A percentile compares a stretch with the other conserved stretches of the same genome.
Evolutionary conservation across 2,113 vertebrate species (phyloP).

Genomic region (Eleginops maclovinus): DNA sequence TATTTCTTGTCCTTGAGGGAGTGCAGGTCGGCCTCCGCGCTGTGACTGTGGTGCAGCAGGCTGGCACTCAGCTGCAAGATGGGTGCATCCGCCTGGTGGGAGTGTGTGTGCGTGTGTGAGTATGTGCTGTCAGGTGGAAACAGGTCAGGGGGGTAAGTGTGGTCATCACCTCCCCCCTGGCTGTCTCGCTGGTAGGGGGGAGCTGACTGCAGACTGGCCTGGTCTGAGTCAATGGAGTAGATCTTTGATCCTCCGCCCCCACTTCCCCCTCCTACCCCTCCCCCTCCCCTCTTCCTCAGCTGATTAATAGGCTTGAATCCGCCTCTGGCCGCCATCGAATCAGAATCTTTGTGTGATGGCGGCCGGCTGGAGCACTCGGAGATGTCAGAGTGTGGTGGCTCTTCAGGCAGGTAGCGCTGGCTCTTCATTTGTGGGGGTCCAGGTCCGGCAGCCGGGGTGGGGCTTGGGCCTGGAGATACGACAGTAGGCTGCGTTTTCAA

Average conservation of each 20-base stretch:
- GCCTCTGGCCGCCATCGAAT: conserved; percentile 79
- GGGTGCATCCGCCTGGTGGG: conserved; percentile 78
- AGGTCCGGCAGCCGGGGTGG: conserved; percentile 71
- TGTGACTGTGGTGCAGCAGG: conserved; percentile 86
- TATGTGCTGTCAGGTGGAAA: conserved; percentile 89
- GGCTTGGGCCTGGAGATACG: conserved; percentile 58
- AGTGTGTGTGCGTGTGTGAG: conserved; percentile 83
- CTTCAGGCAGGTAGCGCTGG: conserved; percentile 93
- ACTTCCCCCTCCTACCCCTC: conserved; percentile 55
- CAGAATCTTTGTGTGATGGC: conserved; percentile 88
- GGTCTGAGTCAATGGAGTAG: conserved; percentile 94
- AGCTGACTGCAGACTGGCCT: conserved; percentile 88
- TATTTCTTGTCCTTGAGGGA: conserved; percentile 93
- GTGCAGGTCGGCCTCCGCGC: conserved; percentile 86
- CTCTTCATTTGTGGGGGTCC: conserved; percentile 87
- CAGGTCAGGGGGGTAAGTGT: conserved; percentile 85
- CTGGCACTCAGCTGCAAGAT: conserved; percentile 88
- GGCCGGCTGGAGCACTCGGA: conserved; percentile 93
- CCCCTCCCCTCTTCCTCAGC: conserved; percentile 75
- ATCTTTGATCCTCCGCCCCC: conserved; percentile 83
- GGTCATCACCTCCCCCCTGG: conserved; percentile 79
- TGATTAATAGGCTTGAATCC: conserved; percentile 78
- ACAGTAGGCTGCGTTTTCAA: conserved; percentile 88
- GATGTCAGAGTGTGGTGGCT: conserved; percentile 91
- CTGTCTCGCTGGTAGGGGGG: conserved; percentile 88